A percentile compares a stretch with the other conserved stretches of the same genome.
These are phyloP conservation scores for Saimiri boliviensis DNA, from an alignment of 2,113 vertebrate species.

Conservation along the genomic window DNA sequence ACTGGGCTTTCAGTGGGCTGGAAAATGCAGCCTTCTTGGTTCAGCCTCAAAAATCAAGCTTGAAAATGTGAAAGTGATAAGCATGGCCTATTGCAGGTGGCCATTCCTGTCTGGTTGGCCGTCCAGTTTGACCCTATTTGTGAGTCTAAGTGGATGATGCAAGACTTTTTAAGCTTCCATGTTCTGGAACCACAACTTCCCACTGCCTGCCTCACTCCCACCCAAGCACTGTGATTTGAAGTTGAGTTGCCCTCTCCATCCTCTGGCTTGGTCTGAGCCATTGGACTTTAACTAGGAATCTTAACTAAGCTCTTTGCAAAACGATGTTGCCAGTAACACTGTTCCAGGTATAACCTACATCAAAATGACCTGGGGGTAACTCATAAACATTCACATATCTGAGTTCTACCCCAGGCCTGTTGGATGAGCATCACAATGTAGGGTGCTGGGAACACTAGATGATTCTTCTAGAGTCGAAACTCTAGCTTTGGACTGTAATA, in stretches of 20 bases:
- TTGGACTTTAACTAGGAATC: neutral
- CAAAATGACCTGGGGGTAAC: too few species aligned
- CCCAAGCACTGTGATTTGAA: neutral
- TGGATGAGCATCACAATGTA: accelerated
- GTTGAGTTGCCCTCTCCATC: neutral
- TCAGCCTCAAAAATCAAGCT: conserved; percentile 69
- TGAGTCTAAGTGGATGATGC: conserved; percentile 55
- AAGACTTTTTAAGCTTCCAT: neutral
- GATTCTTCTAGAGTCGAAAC: neutral
- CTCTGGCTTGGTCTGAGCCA: neutral
- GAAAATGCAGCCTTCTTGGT: conserved; percentile 75
- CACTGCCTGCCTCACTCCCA: neutral
- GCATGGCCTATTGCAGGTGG: conserved; percentile 56
- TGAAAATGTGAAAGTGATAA: conserved; percentile 60
- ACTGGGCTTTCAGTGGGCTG: conserved; percentile 75
- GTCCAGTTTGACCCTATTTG: conserved; percentile 48
- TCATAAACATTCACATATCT: neutral
- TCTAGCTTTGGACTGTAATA: neutral
- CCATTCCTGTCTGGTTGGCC: conserved; percentile 62
- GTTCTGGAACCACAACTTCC: neutral
- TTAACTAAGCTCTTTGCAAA: neutral
- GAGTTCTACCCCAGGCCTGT: neutral
- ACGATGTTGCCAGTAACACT: neutral
- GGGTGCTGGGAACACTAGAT: neutral
- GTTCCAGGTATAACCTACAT: neutral